Evolutionary conservation across 1,140 invertebrate genomes (phyloP).

Genomic region (Drosophila arizonae): DNA sequence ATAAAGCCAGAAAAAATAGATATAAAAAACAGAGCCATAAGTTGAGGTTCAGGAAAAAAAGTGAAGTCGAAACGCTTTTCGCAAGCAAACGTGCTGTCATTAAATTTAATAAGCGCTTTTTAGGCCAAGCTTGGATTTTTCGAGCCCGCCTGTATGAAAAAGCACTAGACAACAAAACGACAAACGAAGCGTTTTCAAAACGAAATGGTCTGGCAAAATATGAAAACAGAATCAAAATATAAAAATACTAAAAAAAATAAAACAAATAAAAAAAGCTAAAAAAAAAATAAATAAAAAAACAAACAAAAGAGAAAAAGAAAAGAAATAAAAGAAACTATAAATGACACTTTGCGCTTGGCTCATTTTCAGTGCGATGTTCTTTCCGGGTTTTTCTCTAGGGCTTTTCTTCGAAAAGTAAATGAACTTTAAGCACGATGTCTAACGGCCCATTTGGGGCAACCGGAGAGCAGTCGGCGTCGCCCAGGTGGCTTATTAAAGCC

Average conservation of each 20-base stretch:
- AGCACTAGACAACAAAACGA: constrained; percentile 31
- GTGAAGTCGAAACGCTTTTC: constrained; percentile 68
- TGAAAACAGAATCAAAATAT: constrained; percentile 42
- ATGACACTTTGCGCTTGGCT: constrained; percentile 42
- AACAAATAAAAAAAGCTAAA: neutral
- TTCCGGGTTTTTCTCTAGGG: constrained; percentile 51
- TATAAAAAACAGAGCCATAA: constrained; percentile 34
- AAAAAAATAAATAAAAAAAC: constrained; percentile 10
- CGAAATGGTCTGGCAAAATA: constrained; percentile 67
- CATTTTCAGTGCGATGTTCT: constrained; percentile 18
- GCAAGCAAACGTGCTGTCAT: constrained; percentile 82
- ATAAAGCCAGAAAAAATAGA: constrained; percentile 49
- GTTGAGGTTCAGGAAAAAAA: constrained; percentile 39
- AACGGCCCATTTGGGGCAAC: constrained; percentile 63
- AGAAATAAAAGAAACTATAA: constrained; percentile 51
- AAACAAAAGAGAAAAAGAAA: constrained; percentile 24
- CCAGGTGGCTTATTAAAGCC: constrained; percentile 21
- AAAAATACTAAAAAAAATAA: constrained; percentile 4
- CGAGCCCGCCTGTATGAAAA: constrained; percentile 49
- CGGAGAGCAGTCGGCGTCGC: neutral
- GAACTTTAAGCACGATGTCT: constrained; percentile 62
- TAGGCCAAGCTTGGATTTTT: constrained; percentile 78
- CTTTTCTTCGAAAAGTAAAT: constrained; percentile 73
- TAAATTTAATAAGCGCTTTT: constrained; percentile 82
- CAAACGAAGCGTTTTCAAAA: constrained; percentile 62